Evolutionary conservation across 2,888 invertebrate species (phyloP), one percentile per base, ranked within the genome.

Genomic region (Chrysolina americana): DNA sequence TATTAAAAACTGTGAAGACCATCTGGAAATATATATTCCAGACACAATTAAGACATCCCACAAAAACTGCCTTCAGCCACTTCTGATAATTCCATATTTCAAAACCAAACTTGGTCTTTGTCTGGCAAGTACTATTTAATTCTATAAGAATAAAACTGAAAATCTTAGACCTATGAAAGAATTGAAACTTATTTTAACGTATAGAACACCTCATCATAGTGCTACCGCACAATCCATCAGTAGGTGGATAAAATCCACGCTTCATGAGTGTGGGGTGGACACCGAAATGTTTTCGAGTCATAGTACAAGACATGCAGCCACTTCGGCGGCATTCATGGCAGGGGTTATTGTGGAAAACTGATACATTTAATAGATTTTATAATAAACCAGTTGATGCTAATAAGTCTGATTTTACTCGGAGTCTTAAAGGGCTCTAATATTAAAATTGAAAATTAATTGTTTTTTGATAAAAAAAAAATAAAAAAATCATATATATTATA

Each of bases 271-370:
- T n/a, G n/a, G n/a, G n/a, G n/a, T n/a, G n/a, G n/a, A n/a, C n/a
- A n/a, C n/a, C n/a, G 21, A 41, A 19, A 64, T 64, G 11, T 41
- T 41, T 41, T 41, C 2, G 9, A 63, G 48, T 23, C 63, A 63
- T 63, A 63, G 70, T 36, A 63, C 47, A 15, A 41, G 63, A 44
- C 47, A 70, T 63, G 70, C 70, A 9, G 36, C 48, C 47, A 70
- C 70, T n/a, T 70, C 62, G 13, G 36, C 62, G n/a, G 50, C 70
- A 15, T 15, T 21, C 21, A 41, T 44, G 28, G n/a, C 44, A 44
- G 63, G 50, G 5, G 47, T 62, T 10, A 62, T 21, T 11, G 9
- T 70, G 9, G 48, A 23, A 59, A 19, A 59, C 21, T 8, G 21
- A 59, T 21, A 59, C 10, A 4, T 59, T 21, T 21, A 59, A 59